Base-by-base conservation (phyloP, 1,140 invertebrate species). In the Dryas iulia region DNA sequence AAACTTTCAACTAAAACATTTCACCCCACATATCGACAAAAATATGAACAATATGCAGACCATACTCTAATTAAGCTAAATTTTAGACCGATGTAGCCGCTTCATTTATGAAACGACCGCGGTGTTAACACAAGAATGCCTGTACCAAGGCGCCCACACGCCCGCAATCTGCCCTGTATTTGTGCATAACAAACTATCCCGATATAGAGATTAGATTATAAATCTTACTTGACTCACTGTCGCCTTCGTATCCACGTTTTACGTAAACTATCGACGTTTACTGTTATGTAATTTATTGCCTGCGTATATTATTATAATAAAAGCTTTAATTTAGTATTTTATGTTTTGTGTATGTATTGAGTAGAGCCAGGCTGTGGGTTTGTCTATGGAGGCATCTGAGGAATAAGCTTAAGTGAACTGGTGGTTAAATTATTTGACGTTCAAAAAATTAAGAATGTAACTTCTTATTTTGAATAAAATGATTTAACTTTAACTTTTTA, bases 21-120 rank as follows among this genome's bases (percentile, higher is more conserved):
- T n/a, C n/a, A n/a, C n/a, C n/a, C n/a, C n/a, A n/a, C n/a, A n/a
- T n/a, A n/a, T n/a, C n/a, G n/a, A 47, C 1, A 47, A 18, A 39
- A 47, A 21, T 14, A 21, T 47, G 5, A 0, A 7, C 18, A 47
- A 47, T 47, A 66, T 76, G 73, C 74, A 26, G 26, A 69, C 79
- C 18, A 69, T 84, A 78, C 77, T 35, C 25, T 68, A 81, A 81
- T 81, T 81, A 77, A 79, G 74, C 67, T 68, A 79, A 77, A 76
- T 78, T 76, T 70, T 53, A 75, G 66, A 69, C 66, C 73, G 62
- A 71, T 76, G 73, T 78, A 71, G 73, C 78, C 76, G 73, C 69
- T 74, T 57, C 79, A 66, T 77, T 79, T 83, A 82, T 82, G 82
- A 81, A 82, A 80, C 77, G 73, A 73, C 67, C 64, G 59, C 66